Evolutionary conservation across 1,140 invertebrate species (phyloP).

Genomic region (Drosophila asahinai): DNA sequence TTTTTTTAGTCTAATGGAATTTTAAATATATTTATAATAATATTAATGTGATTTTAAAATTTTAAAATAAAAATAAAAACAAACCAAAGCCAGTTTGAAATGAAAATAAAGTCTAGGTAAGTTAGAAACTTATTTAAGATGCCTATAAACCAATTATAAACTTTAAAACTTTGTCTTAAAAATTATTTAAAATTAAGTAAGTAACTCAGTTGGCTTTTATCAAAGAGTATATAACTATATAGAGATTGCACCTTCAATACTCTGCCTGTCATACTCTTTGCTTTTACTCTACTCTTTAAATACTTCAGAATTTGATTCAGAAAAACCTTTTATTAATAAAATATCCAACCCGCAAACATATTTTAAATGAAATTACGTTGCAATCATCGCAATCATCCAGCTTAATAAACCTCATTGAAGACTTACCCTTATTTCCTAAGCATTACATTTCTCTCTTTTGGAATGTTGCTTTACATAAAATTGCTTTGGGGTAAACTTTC

Average conservation of each 20-base stretch:
- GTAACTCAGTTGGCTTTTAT: no score
- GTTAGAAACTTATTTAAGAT: background rate
- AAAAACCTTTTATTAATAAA: background rate
- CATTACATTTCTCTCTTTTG: background rate
- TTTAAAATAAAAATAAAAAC: background rate
- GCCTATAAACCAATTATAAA: background rate
- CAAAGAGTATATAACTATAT: no score
- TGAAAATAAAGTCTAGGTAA: background rate
- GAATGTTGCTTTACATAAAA: constrained; percentile 3
- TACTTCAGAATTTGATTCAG: background rate
- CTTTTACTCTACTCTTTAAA: background rate
- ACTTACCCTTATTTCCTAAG: constrained; percentile 1
- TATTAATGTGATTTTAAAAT: no score
- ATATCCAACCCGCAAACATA: no score
- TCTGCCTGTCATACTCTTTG: no score
- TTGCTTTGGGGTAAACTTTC: constrained; percentile 18
- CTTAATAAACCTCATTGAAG: constrained; percentile 1
- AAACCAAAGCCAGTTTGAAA: background rate
- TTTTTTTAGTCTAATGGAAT: background rate
- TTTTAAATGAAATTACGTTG: no score
- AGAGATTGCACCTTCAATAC: no score
- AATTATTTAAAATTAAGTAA: no score
- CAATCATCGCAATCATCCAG: background rate
- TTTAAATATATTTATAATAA: background rate
- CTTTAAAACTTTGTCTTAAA: background rate